Evolutionary conservation across 2,888 invertebrate species (phyloP).

Genomic region (Drosophila nigritarsus): DNA sequence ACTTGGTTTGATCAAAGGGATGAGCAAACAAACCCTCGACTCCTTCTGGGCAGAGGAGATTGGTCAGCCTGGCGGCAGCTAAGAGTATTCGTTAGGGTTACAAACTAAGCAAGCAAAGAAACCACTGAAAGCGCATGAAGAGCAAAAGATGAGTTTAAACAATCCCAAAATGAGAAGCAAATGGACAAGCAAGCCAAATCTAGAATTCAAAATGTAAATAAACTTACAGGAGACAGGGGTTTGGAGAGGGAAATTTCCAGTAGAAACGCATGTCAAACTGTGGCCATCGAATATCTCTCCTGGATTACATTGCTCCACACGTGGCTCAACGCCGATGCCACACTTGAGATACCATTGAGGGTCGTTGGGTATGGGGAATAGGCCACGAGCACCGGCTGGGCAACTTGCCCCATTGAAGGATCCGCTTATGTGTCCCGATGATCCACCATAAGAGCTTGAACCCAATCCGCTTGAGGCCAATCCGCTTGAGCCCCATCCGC

Average conservation of each 20-base stretch:
- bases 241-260: slow-evolving; percentile 45
- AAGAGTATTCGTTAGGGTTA: slow-evolving; percentile 27
- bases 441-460: neutral
- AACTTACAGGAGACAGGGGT: slow-evolving; percentile 60
- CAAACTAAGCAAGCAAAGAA: slow-evolving; percentile 4
- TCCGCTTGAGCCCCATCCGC: no score
- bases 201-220: neutral
- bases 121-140: slow-evolving; percentile 36
- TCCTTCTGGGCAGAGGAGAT: slow-evolving; percentile 84
- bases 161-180: slow-evolving; percentile 51
- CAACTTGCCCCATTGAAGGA: slow-evolving; percentile 68
- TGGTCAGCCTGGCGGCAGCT: slow-evolving; percentile 44
- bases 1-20: slow-evolving; percentile 88
- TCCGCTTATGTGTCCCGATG: neutral
- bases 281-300: slow-evolving; percentile 88
- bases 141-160: slow-evolving; percentile 28
- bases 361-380: slow-evolving; percentile 86
- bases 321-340: slow-evolving; percentile 85
- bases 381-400: slow-evolving; percentile 85
- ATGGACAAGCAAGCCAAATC: slow-evolving; percentile 37
- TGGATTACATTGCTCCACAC: slow-evolving; percentile 87
- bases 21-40: slow-evolving; percentile 87
- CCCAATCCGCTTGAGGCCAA: neutral
- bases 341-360: slow-evolving; percentile 84
- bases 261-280: slow-evolving; percentile 86